Percentiles rank a stretch among this genome's conserved stretches.
phyloP scores from a whole-genome alignment of 2,888 invertebrate species.

The Cyrtodaria siliqua region DNA sequence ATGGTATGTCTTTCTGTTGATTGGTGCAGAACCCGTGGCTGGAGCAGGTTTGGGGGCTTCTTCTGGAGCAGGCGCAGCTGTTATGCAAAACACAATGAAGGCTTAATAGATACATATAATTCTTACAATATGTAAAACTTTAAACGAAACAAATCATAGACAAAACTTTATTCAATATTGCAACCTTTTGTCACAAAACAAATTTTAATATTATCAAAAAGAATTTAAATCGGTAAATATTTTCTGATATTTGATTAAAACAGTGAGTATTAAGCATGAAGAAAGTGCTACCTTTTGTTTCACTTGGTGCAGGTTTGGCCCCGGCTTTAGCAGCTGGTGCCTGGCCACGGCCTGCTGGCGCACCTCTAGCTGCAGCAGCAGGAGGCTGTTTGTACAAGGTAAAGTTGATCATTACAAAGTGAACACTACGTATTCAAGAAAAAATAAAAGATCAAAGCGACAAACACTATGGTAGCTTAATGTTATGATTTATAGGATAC shows the following conservation, averaged over 20 bases:
- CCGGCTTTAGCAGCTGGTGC: constrained; percentile 40
- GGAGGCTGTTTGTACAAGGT: neutral
- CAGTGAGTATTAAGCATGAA: too few species aligned
- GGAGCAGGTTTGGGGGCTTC: constrained; percentile 36
- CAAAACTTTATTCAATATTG: too few species aligned
- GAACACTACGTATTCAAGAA: too few species aligned
- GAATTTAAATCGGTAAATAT: neutral
- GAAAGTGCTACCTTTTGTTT: too few species aligned
- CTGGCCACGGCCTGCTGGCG: constrained; percentile 4
- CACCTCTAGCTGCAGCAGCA: constrained; percentile 34
- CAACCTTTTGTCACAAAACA: neutral
- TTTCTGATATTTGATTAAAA: too few species aligned
- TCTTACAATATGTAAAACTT: neutral
- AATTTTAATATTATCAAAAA: neutral
- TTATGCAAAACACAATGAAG: constrained; percentile 13
- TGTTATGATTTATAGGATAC: too few species aligned
- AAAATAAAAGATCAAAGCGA: too few species aligned
- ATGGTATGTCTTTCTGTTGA: constrained; percentile 81
- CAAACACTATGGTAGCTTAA: too few species aligned
- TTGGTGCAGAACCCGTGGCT: constrained; percentile 64
- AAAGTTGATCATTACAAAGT: too few species aligned
- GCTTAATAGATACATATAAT: neutral
- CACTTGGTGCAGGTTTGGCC: constrained; percentile 28
- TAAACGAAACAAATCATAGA: neutral
- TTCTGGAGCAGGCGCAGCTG: constrained; percentile 24